phyloP scores from a whole-genome alignment of 2,113 vertebrate species.

The Strix aluco region DNA sequence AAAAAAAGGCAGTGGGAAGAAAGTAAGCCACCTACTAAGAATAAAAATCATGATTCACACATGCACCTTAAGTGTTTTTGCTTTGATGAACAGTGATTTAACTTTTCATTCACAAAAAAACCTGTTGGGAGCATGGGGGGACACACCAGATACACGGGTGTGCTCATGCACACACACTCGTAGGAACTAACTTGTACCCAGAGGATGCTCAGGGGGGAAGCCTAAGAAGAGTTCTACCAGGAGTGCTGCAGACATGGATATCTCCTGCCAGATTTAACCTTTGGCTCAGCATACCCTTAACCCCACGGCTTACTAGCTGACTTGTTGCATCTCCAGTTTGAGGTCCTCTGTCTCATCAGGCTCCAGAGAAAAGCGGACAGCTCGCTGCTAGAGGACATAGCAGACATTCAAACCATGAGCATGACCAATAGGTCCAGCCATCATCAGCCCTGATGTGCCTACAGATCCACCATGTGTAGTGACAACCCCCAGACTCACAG shows the following conservation, averaged over 20 bases:
- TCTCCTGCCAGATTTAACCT: not conserved
- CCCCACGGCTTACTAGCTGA: rapidly evolving
- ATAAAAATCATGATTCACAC: not conserved
- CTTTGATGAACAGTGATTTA: not conserved
- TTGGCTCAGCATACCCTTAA: not conserved
- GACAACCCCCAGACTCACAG: not conserved
- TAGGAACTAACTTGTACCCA: not conserved
- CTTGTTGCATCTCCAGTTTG: not conserved
- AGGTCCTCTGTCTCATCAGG: not conserved
- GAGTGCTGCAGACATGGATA: rapidly evolving
- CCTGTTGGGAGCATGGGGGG: rapidly evolving
- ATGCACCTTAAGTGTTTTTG: not conserved
- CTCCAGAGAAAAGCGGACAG: not conserved
- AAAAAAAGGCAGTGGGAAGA: not conserved
- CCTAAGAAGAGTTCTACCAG: not conserved
- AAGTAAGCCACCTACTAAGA: not conserved
- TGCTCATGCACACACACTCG: too few relatives aligned
- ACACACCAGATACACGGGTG: rapidly evolving
- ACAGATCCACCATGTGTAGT: rapidly evolving
- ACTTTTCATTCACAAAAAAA: not conserved
- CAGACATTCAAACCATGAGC: not conserved
- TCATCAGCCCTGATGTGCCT: rapidly evolving
- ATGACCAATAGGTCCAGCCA: rapidly evolving
- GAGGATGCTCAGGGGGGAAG: rapidly evolving
- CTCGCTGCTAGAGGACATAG: rapidly evolving